A percentile compares a stretch with the other conserved stretches of the same genome.
Evolutionary conservation across 2,113 vertebrate genomes (phyloP).

Genomic region (Colaptes auratus): DNA sequence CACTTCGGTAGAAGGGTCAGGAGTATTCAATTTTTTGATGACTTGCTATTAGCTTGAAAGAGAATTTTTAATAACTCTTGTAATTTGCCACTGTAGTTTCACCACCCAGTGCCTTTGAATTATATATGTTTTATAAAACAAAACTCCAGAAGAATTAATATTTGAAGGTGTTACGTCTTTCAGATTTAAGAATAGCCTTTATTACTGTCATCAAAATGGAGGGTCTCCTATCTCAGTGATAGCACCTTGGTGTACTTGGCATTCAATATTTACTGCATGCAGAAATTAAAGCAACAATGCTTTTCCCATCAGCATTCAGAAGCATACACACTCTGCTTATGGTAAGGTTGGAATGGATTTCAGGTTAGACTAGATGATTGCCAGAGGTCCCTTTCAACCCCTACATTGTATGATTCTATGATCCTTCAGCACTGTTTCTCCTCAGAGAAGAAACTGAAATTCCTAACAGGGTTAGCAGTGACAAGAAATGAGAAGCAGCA

Average conservation of each 20-base stretch:
- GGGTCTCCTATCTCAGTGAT: neutral
- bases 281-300: neutral
- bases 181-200: neutral
- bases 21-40: conserved; percentile 72
- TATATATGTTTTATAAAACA: conserved; percentile 55
- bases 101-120: conserved; percentile 45
- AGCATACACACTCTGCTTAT: neutral
- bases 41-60: conserved; percentile 77
- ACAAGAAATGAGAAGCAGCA: neutral
- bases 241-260: neutral
- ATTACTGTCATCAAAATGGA: neutral
- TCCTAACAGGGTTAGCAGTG: neutral
- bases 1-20: conserved; percentile 77
- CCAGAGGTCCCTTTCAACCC: too few relatives aligned
- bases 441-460: neutral
- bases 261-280: neutral
- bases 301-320: neutral
- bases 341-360: too few relatives aligned
- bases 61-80: conserved; percentile 76
- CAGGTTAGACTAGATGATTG: too few relatives aligned
- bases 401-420: neutral
- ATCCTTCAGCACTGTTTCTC: neutral
- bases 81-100: conserved; percentile 71
- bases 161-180: conserved; percentile 7
- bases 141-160: conserved; percentile 20